Evolutionary conservation across 2,888 invertebrate genomes (phyloP).

Genomic region (Griposia aprilina): DNA sequence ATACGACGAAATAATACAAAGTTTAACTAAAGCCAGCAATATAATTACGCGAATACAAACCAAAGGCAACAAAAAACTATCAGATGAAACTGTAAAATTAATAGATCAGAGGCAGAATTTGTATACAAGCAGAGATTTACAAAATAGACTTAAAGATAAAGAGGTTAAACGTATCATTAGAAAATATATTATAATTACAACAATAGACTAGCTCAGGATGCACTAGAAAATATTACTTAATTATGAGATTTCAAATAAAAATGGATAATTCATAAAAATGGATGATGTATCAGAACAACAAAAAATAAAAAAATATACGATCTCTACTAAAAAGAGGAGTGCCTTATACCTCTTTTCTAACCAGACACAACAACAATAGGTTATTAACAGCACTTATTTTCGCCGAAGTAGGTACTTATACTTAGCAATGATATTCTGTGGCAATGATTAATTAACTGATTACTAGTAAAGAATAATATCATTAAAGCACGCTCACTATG

Average conservation of each 20-base stretch:
- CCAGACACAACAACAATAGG: slow-evolving; percentile 15
- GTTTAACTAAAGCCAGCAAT: background rate
- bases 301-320: no score
- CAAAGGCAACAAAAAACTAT: no score
- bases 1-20: background rate
- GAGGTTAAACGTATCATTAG: background rate
- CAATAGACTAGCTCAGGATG: background rate
- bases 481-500: slow-evolving; percentile 1
- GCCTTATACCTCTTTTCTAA: no score
- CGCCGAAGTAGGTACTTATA: background rate
- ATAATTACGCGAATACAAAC: background rate
- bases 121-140: background rate
- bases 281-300: background rate
- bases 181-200: background rate
- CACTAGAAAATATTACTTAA: background rate
- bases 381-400: slow-evolving; percentile 14
- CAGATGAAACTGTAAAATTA: background rate
- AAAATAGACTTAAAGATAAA: background rate
- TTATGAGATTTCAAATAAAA: no score
- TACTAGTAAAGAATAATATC: slow-evolving; percentile 9
- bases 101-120: background rate
- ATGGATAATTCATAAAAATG: no score
- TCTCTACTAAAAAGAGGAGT: background rate
- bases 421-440: background rate
- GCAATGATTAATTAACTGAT: slow-evolving; percentile 20